Base-by-base conservation (phyloP, 37 sponge, comb jelly and placozoan genomes). In the Geodia barretti region DNA sequence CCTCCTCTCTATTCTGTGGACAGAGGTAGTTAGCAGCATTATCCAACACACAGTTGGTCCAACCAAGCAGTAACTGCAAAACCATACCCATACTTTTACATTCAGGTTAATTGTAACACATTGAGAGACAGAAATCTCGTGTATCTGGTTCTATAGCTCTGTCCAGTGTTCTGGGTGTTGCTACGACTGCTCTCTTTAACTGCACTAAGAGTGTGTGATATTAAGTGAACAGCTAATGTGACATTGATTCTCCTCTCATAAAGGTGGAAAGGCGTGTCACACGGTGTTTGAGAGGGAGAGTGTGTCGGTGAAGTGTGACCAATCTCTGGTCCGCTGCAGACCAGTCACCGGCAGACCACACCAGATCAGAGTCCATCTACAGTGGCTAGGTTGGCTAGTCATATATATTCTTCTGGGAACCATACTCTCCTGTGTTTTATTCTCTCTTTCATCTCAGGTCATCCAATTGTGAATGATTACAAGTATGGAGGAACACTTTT, bases 321-420 rank as follows among this genome's bases (percentile, higher is more conserved):
- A 87, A 61, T 88, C 88, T 19, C 20, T 88, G 1, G 83, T 88
- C 0, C 69, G 60, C 26, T 88, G 88, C 60, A 41, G 69, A 59
- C 88, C 83, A 1, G 24, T 76, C 34, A 88, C 88, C 0, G 88
- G 88, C 17, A 62, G 82, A 8, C 30, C 78, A 33, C 88, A 88
- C 64, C 88, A 88, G 62, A 88, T 88, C 43, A 58, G 88, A 41
- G 77, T 81, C 17, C 88, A 88, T 31, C 77, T 88, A 38, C 69
- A 81, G 34, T 81, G 47, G 42, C 36, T 88, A 60, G 88, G 88
- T 88, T 36, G 42, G 80, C 20, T 26, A n/a, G 14, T 29, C 64
- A 66, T 24, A 66, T 34, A 5, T 66, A 58, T 59, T 36, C 33
- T 20, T 36, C 41, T 11, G 26, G 31, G 24, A 31, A 25, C 9